Percentiles rank a stretch among this genome's conserved stretches.
Conservation (phyloP, 1,140 invertebrate species). For the Leguminivora glycinivorella region DNA sequence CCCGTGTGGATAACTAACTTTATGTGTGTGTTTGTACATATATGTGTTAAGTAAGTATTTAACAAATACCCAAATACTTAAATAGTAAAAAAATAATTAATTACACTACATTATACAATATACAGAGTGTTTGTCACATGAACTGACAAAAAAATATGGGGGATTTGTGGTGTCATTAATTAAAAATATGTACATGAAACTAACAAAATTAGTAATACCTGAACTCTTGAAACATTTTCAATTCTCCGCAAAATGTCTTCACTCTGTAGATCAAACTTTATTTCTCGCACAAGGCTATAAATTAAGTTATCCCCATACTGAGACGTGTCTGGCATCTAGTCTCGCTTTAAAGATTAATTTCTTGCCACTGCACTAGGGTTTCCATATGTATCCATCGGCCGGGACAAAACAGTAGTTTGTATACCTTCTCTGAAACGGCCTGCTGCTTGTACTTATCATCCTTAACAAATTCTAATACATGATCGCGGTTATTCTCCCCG, state of each 20-base stretch:
- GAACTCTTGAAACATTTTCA: neutral
- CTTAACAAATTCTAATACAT: no score
- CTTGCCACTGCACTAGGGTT: no score
- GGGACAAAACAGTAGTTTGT: no score
- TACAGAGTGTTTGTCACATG: no score
- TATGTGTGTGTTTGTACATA: neutral
- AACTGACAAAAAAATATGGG: no score
- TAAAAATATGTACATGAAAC: neutral
- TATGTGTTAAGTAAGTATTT: no score
- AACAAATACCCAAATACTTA: neutral
- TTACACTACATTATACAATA: no score
- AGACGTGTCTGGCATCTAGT: conserved; percentile 3
- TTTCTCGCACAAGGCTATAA: conserved; percentile 1
- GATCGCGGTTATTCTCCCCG: no score
- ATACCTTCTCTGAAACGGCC: no score
- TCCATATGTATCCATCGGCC: no score
- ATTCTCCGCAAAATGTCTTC: neutral
- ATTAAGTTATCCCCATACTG: conserved; percentile 9
- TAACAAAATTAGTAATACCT: neutral
- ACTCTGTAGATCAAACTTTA: neutral
- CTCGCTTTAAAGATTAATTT: conserved; percentile 17
- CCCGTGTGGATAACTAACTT: neutral
- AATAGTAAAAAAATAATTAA: no score
- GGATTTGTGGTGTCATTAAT: neutral
- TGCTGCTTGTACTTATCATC: no score